Conservation (phyloP, 92 coral and sea anemone species). For the Desmophyllum pertusum region DNA sequence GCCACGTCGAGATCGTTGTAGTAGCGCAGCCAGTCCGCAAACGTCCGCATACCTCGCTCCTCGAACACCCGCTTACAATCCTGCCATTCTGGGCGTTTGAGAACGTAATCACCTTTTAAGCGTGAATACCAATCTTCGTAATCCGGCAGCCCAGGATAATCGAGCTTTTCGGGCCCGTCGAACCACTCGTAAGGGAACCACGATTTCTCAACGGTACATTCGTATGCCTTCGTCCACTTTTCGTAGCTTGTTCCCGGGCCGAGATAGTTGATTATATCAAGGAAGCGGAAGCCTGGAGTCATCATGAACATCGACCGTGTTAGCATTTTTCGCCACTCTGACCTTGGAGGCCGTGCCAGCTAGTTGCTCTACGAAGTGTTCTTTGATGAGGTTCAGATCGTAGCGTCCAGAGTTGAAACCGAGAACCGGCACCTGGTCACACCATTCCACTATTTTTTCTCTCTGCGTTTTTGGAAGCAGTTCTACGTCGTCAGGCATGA, state of each 20-base stretch:
- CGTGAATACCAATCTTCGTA: not conserved
- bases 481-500: not conserved
- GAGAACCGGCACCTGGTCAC: constrained; percentile 35
- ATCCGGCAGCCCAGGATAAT: not conserved
- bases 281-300: not conserved
- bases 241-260: constrained; percentile 11
- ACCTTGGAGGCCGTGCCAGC: not conserved
- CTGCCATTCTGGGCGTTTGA: too few species aligned
- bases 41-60: too few species aligned
- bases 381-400: constrained; percentile 38
- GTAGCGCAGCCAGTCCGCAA: too few species aligned
- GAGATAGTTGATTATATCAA: not conserved
- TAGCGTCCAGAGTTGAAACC: constrained; percentile 40
- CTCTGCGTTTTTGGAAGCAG: constrained; percentile 1
- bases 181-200: constrained; percentile 31
- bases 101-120: not conserved
- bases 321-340: constrained; percentile 9
- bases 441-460: not conserved
- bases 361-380: not conserved
- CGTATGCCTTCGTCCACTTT: constrained; percentile 24
- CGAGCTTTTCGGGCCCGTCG: not conserved
- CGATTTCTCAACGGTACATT: constrained; percentile 2
- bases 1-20: too few species aligned
- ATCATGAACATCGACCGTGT: not conserved
- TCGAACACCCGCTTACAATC: too few species aligned